phyloP scores from a whole-genome alignment of 1,140 invertebrate genomes.

The Ooceraea biroi region DNA sequence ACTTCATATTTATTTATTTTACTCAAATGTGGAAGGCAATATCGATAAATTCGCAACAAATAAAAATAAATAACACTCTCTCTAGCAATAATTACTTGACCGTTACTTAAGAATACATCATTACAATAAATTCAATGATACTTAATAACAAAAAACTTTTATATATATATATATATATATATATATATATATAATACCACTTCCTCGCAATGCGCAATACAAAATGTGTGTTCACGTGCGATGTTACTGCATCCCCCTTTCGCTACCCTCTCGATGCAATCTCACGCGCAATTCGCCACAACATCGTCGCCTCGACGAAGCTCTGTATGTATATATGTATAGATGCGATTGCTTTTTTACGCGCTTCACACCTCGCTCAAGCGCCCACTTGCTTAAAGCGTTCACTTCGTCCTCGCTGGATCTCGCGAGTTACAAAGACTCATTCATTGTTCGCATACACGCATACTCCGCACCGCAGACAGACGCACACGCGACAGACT shows the following conservation, averaged over 20 bases:
- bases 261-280: conserved; percentile 47
- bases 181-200: conserved; percentile 57
- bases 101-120: conserved; percentile 83
- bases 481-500: conserved; percentile 78
- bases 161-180: conserved; percentile 48
- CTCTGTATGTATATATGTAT: conserved; percentile 47
- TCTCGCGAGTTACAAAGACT: conserved; percentile 41
- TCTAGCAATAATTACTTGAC: conserved; percentile 85
- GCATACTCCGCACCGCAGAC: conserved; percentile 34
- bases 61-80: conserved; percentile 87
- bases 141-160: conserved; percentile 80
- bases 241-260: conserved; percentile 29
- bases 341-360: conserved; percentile 42
- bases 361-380: conserved; percentile 43
- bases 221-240: conserved; percentile 76
- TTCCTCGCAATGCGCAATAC: conserved; percentile 75
- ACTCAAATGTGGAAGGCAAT: conserved; percentile 86
- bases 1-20: conserved; percentile 85
- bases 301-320: conserved; percentile 34
- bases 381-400: conserved; percentile 18
- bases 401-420: conserved; percentile 25
- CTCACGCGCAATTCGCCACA: conserved; percentile 47
- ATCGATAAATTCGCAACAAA: conserved; percentile 87
- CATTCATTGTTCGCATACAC: conserved; percentile 31
- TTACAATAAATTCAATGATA: conserved; percentile 84